phyloP scores from a whole-genome alignment of 1,140 invertebrate genomes.

The Drosophila arawakana region DNA sequence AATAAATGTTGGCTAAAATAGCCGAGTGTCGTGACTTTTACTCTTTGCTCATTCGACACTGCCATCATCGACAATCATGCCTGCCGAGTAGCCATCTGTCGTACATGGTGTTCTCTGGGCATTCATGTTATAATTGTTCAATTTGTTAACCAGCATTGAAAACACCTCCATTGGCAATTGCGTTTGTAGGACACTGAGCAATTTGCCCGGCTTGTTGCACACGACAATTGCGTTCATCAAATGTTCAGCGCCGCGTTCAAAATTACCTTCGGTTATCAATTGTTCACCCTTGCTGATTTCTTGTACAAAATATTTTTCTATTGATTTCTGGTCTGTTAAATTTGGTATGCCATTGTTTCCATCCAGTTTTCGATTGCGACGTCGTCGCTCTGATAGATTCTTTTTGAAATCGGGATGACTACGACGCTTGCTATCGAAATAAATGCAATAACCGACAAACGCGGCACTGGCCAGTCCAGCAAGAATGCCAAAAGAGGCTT shows the following conservation, averaged over 20 bases:
- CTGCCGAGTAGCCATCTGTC: slow-evolving; percentile 10
- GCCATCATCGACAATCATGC: slow-evolving; percentile 27
- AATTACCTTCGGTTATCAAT: slow-evolving; percentile 91
- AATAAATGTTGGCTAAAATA: slow-evolving; percentile 25
- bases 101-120: not conserved
- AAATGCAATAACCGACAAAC: slow-evolving; percentile 97
- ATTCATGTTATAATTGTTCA: slow-evolving; percentile 85
- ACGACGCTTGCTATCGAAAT: slow-evolving; percentile 97
- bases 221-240: slow-evolving; percentile 96
- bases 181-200: slow-evolving; percentile 94
- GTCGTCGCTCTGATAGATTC: slow-evolving; percentile 84
- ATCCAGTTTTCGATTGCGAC: slow-evolving; percentile 15
- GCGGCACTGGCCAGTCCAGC: slow-evolving; percentile 94
- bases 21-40: not conserved
- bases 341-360: slow-evolving; percentile 90
- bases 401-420: slow-evolving; percentile 97
- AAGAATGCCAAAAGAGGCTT: slow-evolving; percentile 87
- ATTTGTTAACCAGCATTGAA: slow-evolving; percentile 91
- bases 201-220: slow-evolving; percentile 95
- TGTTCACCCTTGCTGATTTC: slow-evolving; percentile 95
- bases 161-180: slow-evolving; percentile 96
- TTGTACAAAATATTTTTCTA: slow-evolving; percentile 86
- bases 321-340: slow-evolving; percentile 86
- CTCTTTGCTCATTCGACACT: slow-evolving; percentile 25
- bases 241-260: slow-evolving; percentile 96